phyloP scores from a whole-genome alignment of 2,797 vertebrate species.

The Poeciliopsis gracilis region DNA sequence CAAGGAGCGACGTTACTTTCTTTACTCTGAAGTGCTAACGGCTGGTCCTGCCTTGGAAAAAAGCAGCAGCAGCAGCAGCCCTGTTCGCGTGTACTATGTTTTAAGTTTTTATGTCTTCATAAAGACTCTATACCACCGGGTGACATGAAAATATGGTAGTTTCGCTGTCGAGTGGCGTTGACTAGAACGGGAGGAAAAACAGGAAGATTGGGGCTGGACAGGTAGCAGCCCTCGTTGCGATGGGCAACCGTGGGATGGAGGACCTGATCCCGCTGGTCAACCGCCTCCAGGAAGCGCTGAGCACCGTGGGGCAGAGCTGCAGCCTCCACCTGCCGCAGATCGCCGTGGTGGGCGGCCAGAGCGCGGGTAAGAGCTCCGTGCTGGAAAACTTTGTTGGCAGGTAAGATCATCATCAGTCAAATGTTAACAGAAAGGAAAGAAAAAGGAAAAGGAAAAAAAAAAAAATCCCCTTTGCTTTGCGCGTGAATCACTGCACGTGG shows the following conservation, averaged over 20 bases:
- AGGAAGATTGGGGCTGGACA: background rate
- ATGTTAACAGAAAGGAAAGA: background rate
- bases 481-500: background rate
- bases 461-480: background rate
- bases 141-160: conserved; percentile 12
- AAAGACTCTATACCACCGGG: background rate
- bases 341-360: conserved; percentile 93
- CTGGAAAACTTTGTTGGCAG: conserved; percentile 95
- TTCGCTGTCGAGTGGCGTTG: background rate
- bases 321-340: conserved; percentile 92
- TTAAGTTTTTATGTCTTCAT: background rate
- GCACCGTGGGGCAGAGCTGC: conserved; percentile 85
- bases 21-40: conserved; percentile 11
- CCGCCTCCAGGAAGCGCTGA: conserved; percentile 89
- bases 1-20: conserved; percentile 3
- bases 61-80: background rate
- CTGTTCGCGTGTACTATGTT: background rate
- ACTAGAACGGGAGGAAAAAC: conserved; percentile 14
- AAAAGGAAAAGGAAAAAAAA: background rate
- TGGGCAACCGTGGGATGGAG: conserved; percentile 90
- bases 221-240: conserved; percentile 61
- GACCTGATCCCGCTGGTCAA: conserved; percentile 93
- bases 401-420: conserved; percentile 65
- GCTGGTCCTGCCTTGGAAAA: conserved; percentile 10
- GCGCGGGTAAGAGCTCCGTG: conserved; percentile 94